Percentiles rank a stretch among this genome's conserved stretches.
These are phyloP conservation scores for Sebastiscus tertius DNA, from an alignment of 2,797 vertebrate species.

Conservation along the genomic window DNA sequence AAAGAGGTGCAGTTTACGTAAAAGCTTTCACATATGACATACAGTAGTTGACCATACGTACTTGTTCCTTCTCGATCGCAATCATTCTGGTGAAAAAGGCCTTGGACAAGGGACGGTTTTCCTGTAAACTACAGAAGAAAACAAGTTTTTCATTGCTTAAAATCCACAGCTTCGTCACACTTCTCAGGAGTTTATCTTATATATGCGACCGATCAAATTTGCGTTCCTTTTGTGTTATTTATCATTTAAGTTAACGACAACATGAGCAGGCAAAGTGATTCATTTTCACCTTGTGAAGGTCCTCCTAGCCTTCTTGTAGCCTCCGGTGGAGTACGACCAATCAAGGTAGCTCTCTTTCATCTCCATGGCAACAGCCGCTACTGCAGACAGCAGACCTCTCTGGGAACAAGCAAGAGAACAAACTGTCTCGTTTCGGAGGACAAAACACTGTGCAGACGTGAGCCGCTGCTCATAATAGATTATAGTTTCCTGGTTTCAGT, in stretches of 20 bases:
- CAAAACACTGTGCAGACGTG: neutral
- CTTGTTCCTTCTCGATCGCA: conserved; percentile 93
- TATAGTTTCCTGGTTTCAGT: neutral
- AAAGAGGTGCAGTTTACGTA: neutral
- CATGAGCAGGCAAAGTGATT: neutral
- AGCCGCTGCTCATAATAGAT: neutral
- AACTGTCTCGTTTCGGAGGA: conserved; percentile 30
- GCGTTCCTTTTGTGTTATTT: neutral
- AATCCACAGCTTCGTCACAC: neutral
- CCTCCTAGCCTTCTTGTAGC: conserved; percentile 90
- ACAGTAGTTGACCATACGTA: conserved; percentile 61
- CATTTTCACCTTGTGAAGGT: conserved; percentile 88
- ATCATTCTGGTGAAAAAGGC: conserved; percentile 94
- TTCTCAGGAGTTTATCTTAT: neutral
- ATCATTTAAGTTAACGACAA: neutral
- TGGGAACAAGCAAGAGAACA: conserved; percentile 69
- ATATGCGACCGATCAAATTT: neutral
- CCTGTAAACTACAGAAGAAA: conserved; percentile 84
- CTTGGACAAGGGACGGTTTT: conserved; percentile 89
- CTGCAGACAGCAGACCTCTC: conserved; percentile 85
- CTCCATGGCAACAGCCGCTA: conserved; percentile 79
- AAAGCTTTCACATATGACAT: neutral
- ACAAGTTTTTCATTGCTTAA: neutral
- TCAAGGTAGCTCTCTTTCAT: conserved; percentile 92
- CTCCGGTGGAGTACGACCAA: conserved; percentile 88